phyloP scores from a whole-genome alignment of 2,797 vertebrate genomes.

The Enteromius fasciolatus region DNA sequence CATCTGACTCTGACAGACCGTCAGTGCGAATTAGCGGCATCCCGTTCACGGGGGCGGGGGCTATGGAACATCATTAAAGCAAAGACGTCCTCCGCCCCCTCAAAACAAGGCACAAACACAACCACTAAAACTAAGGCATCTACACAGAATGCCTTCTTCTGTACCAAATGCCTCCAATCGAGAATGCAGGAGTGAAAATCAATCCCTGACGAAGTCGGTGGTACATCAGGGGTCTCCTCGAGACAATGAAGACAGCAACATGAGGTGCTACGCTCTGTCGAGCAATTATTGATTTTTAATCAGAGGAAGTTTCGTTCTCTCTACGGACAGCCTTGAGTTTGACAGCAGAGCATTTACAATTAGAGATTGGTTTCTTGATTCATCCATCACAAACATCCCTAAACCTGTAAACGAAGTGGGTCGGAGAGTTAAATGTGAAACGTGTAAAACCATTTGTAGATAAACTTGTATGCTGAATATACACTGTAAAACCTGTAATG shows the following conservation, averaged over 20 bases:
- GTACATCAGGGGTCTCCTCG: slow-evolving; percentile 13
- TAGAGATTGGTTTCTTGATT: slow-evolving; percentile 35
- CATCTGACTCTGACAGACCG: slow-evolving; percentile 68
- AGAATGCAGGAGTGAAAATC: slow-evolving; percentile 18
- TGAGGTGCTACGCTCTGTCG: slow-evolving; percentile 32
- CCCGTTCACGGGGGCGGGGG: slow-evolving; percentile 56
- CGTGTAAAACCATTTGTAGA: slow-evolving; percentile 2
- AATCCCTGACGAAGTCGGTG: slow-evolving; percentile 35
- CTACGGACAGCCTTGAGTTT: slow-evolving; percentile 25
- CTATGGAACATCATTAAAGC: slow-evolving; percentile 65
- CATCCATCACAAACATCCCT: slow-evolving; percentile 28
- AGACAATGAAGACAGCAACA: slow-evolving; percentile 40
- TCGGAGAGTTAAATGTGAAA: slow-evolving; percentile 1
- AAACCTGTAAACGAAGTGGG: slow-evolving; percentile 10
- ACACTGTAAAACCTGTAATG: slow-evolving; percentile 14
- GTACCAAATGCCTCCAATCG: slow-evolving; percentile 2
- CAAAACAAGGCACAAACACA: slow-evolving; percentile 41
- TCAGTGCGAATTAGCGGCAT: slow-evolving; percentile 68
- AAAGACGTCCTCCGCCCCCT: slow-evolving; percentile 46
- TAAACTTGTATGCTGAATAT: neutral
- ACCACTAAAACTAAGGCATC: slow-evolving; percentile 7
- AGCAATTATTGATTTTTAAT: slow-evolving; percentile 43
- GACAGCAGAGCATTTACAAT: slow-evolving; percentile 40
- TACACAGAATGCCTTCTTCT: slow-evolving; percentile 27
- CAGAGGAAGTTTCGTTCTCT: slow-evolving; percentile 28